phyloP scores from a whole-genome alignment of 2,797 vertebrate species.

The Dallia pectoralis region DNA sequence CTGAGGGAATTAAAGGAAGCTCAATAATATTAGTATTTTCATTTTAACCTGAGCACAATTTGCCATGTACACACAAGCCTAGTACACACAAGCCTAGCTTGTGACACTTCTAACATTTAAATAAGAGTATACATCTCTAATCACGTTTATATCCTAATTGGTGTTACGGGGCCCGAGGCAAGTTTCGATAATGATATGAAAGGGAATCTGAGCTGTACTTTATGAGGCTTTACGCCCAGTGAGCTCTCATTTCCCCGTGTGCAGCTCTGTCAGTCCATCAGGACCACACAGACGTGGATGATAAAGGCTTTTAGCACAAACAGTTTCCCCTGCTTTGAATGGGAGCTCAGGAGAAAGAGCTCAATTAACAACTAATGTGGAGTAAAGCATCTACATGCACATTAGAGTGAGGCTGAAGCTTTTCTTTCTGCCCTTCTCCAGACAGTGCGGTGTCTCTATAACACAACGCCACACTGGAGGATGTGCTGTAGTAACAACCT shows the following conservation, averaged over 20 bases:
- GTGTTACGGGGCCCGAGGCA: slow-evolving; percentile 42
- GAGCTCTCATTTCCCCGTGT: slow-evolving; percentile 34
- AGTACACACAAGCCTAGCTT: slow-evolving; percentile 18
- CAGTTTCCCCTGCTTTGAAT: slow-evolving; percentile 35
- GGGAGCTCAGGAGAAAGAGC: slow-evolving; percentile 40
- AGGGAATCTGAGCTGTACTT: slow-evolving; percentile 35
- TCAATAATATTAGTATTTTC: slow-evolving; percentile 34
- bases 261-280: slow-evolving; percentile 37
- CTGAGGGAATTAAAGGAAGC: slow-evolving; percentile 56
- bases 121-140: slow-evolving; percentile 40
- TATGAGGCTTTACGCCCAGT: slow-evolving; percentile 35
- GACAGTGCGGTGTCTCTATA: slow-evolving; percentile 1
- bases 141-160: slow-evolving; percentile 49
- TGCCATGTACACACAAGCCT: slow-evolving; percentile 41
- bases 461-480: slow-evolving; percentile 28
- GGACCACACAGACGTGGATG: slow-evolving; percentile 30
- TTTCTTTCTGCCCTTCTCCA: background rate
- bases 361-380: slow-evolving; percentile 51
- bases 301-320: slow-evolving; percentile 42
- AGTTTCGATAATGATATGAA: slow-evolving; percentile 46
- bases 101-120: slow-evolving; percentile 31
- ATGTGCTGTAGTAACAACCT: background rate
- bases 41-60: slow-evolving; percentile 16
- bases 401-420: slow-evolving; percentile 25
- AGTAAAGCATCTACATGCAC: slow-evolving; percentile 30